A percentile compares a stretch with the other conserved stretches of the same genome.
Conservation (phyloP, 2,797 vertebrate genomes). For the Emys orbicularis region DNA sequence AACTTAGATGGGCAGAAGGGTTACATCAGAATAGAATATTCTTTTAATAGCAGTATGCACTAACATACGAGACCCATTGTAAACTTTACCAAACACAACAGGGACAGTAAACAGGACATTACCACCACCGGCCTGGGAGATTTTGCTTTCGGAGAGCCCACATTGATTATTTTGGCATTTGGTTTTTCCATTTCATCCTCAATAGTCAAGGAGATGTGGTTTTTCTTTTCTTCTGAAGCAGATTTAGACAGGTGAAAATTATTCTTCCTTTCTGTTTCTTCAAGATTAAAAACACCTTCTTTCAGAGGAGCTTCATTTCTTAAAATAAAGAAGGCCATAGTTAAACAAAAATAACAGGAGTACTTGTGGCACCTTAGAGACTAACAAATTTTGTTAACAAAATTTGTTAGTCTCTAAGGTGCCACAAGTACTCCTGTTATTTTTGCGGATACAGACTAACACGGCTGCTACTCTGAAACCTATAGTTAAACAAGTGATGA, state of each 20-base stretch:
- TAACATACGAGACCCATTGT: neutral
- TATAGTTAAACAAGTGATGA: neutral
- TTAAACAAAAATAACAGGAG: too few relatives aligned
- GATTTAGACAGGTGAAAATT: neutral
- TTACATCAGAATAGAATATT: neutral
- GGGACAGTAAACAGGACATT: neutral
- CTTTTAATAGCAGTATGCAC: neutral
- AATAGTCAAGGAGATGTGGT: constrained; percentile 58
- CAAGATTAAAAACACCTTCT: neutral
- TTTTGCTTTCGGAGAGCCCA: neutral
- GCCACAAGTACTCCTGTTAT: too few relatives aligned
- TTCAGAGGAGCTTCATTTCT: constrained; percentile 13
- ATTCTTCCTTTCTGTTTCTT: neutral
- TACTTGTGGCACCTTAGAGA: too few relatives aligned
- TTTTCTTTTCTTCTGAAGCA: neutral
- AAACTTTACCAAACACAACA: neutral
- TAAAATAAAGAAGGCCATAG: constrained; percentile 31
- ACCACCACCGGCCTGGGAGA: neutral
- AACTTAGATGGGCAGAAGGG: too few relatives aligned
- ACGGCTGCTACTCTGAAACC: too few relatives aligned
- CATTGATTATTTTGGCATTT: constrained; percentile 59
- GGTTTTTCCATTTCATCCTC: constrained; percentile 72
- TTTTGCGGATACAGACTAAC: too few relatives aligned
- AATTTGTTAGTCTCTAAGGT: too few relatives aligned
- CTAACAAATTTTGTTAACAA: too few relatives aligned